Conservation (phyloP, 1,140 invertebrate species). For the Nymphalis io region DNA sequence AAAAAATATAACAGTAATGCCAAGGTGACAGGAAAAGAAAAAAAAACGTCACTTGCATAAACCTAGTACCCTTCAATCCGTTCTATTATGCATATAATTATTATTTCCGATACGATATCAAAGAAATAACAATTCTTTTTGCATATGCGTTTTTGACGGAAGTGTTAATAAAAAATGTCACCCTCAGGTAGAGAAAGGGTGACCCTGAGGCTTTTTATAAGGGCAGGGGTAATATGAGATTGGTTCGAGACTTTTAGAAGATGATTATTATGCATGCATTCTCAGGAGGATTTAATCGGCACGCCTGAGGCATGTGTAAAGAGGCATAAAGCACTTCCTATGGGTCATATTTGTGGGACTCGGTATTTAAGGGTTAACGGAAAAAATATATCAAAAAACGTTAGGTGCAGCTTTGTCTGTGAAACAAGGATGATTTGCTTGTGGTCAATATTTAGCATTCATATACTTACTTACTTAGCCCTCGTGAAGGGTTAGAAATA, state of each 20-base stretch:
- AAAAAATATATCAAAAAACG: slow-evolving; percentile 28
- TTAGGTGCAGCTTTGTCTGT: not conserved
- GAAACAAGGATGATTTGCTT: not conserved
- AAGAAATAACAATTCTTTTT: slow-evolving; percentile 77
- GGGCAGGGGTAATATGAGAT: slow-evolving; percentile 69
- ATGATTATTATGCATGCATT: slow-evolving; percentile 76
- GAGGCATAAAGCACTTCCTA: slow-evolving; percentile 61
- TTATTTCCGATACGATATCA: slow-evolving; percentile 77
- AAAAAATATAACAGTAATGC: slow-evolving; percentile 55
- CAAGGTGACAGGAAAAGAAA: slow-evolving; percentile 76
- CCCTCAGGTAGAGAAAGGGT: slow-evolving; percentile 75
- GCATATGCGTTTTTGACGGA: slow-evolving; percentile 75
- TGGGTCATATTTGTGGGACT: slow-evolving; percentile 49
- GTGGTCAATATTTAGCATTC: not conserved
- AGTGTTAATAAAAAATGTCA: slow-evolving; percentile 80
- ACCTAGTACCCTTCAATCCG: slow-evolving; percentile 71
- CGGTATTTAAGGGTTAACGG: slow-evolving; percentile 57
- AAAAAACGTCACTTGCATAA: slow-evolving; percentile 67
- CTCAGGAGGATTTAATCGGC: slow-evolving; percentile 73
- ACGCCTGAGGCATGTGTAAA: slow-evolving; percentile 65
- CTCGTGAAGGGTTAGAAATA: too few species aligned
- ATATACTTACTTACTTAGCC: too few species aligned
- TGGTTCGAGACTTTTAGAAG: slow-evolving; percentile 54
- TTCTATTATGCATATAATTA: slow-evolving; percentile 80
- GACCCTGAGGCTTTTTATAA: slow-evolving; percentile 64